phyloP scores from a whole-genome alignment of 2,797 vertebrate genomes.

The Eleutherodactylus coqui region DNA sequence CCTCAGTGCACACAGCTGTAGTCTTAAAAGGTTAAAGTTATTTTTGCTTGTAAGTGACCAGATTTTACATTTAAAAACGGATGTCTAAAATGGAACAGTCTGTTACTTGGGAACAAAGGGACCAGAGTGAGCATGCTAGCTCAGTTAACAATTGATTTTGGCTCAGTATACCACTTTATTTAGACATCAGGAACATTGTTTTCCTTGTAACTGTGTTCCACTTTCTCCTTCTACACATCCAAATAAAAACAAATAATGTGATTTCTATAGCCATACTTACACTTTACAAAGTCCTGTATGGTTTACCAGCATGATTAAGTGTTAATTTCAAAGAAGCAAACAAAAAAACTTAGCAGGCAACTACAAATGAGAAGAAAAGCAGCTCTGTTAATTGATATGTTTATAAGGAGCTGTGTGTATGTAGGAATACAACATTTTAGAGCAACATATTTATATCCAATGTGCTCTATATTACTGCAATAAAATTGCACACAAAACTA shows the following conservation, averaged over 20 bases:
- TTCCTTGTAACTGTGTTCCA: slow-evolving; percentile 20
- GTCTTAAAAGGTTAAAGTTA: slow-evolving; percentile 15
- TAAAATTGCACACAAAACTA: neutral
- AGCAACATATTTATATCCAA: neutral
- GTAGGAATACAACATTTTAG: slow-evolving; percentile 37
- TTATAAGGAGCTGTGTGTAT: slow-evolving; percentile 50
- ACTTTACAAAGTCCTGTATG: slow-evolving; percentile 28
- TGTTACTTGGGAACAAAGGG: slow-evolving; percentile 38
- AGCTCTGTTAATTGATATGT: slow-evolving; percentile 24
- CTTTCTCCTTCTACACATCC: slow-evolving; percentile 24
- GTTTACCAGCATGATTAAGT: slow-evolving; percentile 42
- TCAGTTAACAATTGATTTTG: slow-evolving; percentile 46
- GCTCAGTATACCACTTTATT: slow-evolving; percentile 45
- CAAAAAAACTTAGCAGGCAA: slow-evolving; percentile 25
- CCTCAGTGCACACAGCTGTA: neutral
- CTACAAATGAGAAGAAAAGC: neutral
- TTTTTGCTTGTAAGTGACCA: slow-evolving; percentile 12
- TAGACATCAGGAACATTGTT: slow-evolving; percentile 46
- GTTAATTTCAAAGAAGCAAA: slow-evolving; percentile 21
- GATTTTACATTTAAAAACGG: slow-evolving; percentile 30
- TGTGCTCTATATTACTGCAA: slow-evolving; percentile 12
- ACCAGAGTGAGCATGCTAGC: slow-evolving; percentile 8
- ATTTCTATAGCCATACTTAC: slow-evolving; percentile 36
- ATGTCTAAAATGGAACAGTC: slow-evolving; percentile 22
- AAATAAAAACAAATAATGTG: slow-evolving; percentile 52